Percentiles rank a stretch among this genome's conserved stretches.
These are phyloP conservation scores for Aromia moschata DNA, from an alignment of 2,888 invertebrate species.

Conservation along the genomic window DNA sequence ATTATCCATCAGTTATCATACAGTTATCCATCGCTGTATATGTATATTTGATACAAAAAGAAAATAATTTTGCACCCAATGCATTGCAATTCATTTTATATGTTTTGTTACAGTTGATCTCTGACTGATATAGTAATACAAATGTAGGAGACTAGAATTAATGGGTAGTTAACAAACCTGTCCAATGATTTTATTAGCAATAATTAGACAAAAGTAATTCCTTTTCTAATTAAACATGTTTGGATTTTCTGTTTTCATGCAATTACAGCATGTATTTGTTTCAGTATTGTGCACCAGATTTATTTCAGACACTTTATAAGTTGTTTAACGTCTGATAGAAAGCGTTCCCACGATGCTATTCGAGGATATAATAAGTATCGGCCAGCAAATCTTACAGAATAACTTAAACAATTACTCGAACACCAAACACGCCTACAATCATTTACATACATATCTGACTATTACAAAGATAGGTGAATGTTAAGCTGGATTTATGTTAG, in stretches of 20 bases:
- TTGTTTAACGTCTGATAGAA: slow-evolving; percentile 49
- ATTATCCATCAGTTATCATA: too few species aligned
- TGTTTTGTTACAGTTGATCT: too few species aligned
- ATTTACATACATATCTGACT: slow-evolving; percentile 51
- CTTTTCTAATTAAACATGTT: not conserved
- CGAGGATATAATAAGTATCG: slow-evolving; percentile 16
- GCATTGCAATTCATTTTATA: too few species aligned
- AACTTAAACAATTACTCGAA: slow-evolving; percentile 51
- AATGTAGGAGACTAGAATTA: too few species aligned
- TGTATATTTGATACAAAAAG: too few species aligned
- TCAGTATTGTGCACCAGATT: slow-evolving; percentile 14
- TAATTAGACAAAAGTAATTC: too few species aligned
- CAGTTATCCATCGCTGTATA: too few species aligned
- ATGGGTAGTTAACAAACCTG: too few species aligned
- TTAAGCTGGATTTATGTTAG: slow-evolving; percentile 35
- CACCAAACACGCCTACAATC: slow-evolving; percentile 52
- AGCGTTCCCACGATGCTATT: slow-evolving; percentile 52
- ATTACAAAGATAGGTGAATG: slow-evolving; percentile 37
- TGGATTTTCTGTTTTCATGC: not conserved
- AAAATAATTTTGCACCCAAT: too few species aligned
- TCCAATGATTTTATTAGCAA: too few species aligned
- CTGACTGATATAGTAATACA: too few species aligned
- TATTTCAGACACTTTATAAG: slow-evolving; percentile 35
- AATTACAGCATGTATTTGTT: slow-evolving; percentile 14
- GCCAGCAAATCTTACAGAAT: slow-evolving; percentile 45